Evolutionary conservation across 92 coral and sea anemone genomes (phyloP).

Genomic region (Pocillopora grandis): DNA sequence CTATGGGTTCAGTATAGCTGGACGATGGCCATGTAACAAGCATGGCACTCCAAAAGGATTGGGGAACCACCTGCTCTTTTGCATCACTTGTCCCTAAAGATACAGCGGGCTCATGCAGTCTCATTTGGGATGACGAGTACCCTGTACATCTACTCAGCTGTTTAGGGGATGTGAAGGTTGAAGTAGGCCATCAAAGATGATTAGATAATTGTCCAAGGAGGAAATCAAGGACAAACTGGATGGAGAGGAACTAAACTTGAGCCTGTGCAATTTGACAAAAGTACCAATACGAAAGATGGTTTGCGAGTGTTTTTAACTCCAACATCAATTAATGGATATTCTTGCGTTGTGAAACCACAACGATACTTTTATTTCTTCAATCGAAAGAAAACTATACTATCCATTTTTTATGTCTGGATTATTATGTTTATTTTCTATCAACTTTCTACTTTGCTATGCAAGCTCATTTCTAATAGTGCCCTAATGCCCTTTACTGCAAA

Average conservation of each 20-base stretch:
- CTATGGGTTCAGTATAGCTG: too few species aligned
- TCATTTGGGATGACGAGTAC: constrained; percentile 37
- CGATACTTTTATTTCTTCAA: background rate
- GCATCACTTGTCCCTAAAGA: background rate
- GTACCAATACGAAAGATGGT: constrained; percentile 95
- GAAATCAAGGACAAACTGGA: constrained; percentile 90
- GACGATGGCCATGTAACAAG: too few species aligned
- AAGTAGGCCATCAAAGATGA: constrained; percentile 45
- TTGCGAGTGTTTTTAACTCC: constrained; percentile 31
- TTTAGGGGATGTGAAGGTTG: background rate
- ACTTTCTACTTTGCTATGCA: background rate
- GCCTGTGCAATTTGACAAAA: constrained; percentile 88
- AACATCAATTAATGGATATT: constrained; percentile 6
- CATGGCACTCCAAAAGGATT: background rate
- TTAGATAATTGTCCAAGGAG: constrained; percentile 85
- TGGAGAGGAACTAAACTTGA: constrained; percentile 92
- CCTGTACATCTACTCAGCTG: constrained; percentile 11
- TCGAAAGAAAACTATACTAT: background rate
- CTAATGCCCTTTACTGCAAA: too few species aligned
- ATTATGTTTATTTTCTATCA: background rate
- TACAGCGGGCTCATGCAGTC: constrained; percentile 32
- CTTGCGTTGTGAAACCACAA: constrained; percentile 11
- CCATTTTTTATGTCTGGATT: background rate
- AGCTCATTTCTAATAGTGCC: background rate
- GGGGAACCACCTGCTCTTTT: constrained; percentile 12